Conservation (phyloP, 2,888 invertebrate species). For the Bedellia somnulentella region DNA sequence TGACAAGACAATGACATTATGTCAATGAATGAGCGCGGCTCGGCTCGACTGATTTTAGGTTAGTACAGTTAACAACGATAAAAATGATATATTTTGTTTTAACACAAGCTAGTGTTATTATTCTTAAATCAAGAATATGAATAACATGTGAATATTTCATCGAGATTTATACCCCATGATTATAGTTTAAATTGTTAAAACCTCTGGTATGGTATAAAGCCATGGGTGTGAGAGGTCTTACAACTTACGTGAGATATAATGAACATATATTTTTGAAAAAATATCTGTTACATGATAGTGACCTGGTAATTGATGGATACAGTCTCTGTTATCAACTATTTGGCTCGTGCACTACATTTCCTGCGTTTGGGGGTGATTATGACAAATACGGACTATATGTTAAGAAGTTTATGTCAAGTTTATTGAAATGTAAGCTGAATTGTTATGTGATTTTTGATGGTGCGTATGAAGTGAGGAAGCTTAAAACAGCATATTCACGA, state of each 20-base stretch:
- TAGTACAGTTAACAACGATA: too few relatives aligned
- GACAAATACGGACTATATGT: constrained; percentile 71
- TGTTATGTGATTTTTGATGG: constrained; percentile 82
- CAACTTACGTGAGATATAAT: constrained; percentile 73
- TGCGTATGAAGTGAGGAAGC: constrained; percentile 70
- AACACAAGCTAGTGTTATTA: too few relatives aligned
- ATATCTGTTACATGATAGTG: constrained; percentile 66
- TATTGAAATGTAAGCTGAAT: constrained; percentile 70
- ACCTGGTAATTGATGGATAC: constrained; percentile 80
- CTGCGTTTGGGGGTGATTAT: constrained; percentile 86
- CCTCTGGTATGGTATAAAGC: constrained; percentile 10
- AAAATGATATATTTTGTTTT: too few relatives aligned
- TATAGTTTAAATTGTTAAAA: too few relatives aligned
- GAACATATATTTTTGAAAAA: constrained; percentile 66
- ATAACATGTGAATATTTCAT: too few relatives aligned
- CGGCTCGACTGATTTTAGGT: too few relatives aligned
- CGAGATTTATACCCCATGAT: too few relatives aligned
- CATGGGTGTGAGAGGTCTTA: constrained; percentile 87
- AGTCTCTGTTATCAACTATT: constrained; percentile 74
- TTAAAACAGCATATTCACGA: constrained; percentile 65
- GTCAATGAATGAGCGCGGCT: too few relatives aligned
- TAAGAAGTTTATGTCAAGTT: constrained; percentile 67
- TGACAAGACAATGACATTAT: too few relatives aligned
- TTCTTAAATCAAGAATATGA: too few relatives aligned
- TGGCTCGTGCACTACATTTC: constrained; percentile 59